Evolutionary conservation across 92 coral and sea anemone genomes (phyloP).

Genomic region (Siderastrea siderea): DNA sequence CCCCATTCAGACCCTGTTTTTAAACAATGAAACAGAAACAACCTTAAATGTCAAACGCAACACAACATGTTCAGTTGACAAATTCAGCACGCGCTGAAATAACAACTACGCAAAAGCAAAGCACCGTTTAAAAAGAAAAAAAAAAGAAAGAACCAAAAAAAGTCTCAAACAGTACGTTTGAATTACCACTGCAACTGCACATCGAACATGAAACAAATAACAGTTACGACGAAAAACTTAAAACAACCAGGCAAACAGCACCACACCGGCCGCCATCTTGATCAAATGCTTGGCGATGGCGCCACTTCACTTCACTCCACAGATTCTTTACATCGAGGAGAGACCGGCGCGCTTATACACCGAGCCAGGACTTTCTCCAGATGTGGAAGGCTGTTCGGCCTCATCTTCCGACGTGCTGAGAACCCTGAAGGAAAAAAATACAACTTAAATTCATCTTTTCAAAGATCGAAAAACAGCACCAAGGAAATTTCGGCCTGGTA

Average conservation of each 20-base stretch:
- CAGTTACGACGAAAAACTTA: background rate
- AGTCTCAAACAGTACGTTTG: background rate
- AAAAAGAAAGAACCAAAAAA: background rate
- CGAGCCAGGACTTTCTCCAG: conserved; percentile 52
- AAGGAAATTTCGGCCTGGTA: background rate
- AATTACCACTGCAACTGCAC: background rate
- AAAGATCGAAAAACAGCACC: background rate
- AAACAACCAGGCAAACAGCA: background rate
- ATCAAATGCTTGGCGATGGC: background rate
- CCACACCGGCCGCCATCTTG: conserved; percentile 13
- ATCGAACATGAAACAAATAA: background rate
- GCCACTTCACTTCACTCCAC: background rate
- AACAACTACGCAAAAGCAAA: conserved; percentile 13
- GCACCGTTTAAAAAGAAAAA: background rate
- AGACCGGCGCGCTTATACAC: conserved; percentile 64
- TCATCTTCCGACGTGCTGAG: conserved; percentile 84
- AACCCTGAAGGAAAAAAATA: conserved; percentile 20
- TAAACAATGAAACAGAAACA: background rate
- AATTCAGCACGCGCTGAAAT: background rate
- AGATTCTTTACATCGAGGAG: conserved; percentile 61
- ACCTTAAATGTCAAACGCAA: background rate
- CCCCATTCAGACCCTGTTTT: conserved; percentile 1
- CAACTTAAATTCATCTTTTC: background rate
- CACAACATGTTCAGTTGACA: background rate
- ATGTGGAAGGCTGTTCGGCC: conserved; percentile 80